Evolutionary conservation across 2,797 vertebrate species (phyloP), one percentile per base, ranked within the genome.

Genomic region (Anguilla pacifica): DNA sequence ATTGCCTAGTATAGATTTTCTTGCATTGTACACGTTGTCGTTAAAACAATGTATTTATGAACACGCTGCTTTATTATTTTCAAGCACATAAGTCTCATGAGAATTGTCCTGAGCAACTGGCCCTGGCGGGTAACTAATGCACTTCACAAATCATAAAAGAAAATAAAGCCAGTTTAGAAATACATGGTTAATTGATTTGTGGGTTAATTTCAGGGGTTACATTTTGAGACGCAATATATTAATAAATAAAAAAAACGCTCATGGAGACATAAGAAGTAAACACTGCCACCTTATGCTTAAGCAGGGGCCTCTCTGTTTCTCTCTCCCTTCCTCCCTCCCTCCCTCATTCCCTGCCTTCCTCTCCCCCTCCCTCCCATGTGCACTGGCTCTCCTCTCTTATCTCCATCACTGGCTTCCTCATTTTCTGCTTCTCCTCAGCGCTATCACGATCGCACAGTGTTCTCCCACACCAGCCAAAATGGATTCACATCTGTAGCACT

Each of bases 211-310:
- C 15, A 1, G 15, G 22, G 19, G 11, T 39, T 43, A 11, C 25
- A 49, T 46, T 82, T 51, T 51, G 43, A 82, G 43, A 49, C 51
- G 1, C 79, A 83, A 67, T 39, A 82, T 57, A 67, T 83, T 57
- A 64, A 39, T 43, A 43, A 61, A 22, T 46, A 1, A 1, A 17
- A 2, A 15, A 86, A 51, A 46, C 9, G 39, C 83, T 87, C 49
- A 39, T 53, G 7, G n/a, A n/a, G 81, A 55, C 61, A 84, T 86
- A 7, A 59, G 88, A 89, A 87, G 88, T 85, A 87, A 89, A 89
- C 86, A 89, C 39, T 87, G 88, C 88, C 88, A 81, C 88, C 88
- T 89, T 89, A 89, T 89, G 88, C 88, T 89, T 84, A 85, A 87
- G 86, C 17, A 31, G 7, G 70, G 79, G 77, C 55, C 79, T 35